Evolutionary conservation across 2,888 invertebrate species (phyloP).

Genomic region (Mimumesa dahlbomi): DNA sequence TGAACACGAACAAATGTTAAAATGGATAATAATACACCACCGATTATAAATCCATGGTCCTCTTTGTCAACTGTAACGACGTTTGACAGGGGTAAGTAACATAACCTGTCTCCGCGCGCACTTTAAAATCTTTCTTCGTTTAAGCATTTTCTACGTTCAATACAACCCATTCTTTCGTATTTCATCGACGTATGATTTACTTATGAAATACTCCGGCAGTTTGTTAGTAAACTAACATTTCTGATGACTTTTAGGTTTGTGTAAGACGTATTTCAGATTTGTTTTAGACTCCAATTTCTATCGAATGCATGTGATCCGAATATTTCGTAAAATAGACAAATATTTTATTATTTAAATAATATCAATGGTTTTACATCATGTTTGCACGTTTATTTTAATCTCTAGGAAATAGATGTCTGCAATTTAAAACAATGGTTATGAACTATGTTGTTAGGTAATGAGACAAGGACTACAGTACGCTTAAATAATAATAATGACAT

Average conservation of each 20-base stretch:
- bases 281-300: no score
- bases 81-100: slow-evolving; percentile 74
- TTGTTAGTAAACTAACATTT: no score
- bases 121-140: slow-evolving; percentile 24
- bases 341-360: no score
- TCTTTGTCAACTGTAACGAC: slow-evolving; percentile 74
- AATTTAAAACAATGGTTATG: slow-evolving; percentile 1
- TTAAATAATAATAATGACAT: slow-evolving; percentile 12
- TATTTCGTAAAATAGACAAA: no score
- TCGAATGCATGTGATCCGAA: no score
- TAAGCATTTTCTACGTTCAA: not conserved
- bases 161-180: not conserved
- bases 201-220: no score
- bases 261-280: no score
- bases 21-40: slow-evolving; percentile 43
- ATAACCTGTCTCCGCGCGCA: slow-evolving; percentile 18
- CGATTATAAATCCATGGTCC: slow-evolving; percentile 65
- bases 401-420: not conserved
- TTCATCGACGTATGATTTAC: no score
- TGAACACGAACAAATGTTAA: not conserved
- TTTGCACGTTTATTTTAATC: not conserved
- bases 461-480: slow-evolving; percentile 44
- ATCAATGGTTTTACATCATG: not conserved
- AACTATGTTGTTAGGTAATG: slow-evolving; percentile 51
- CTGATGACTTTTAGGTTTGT: no score